These are phyloP conservation scores for Limonius californicus DNA, from an alignment of 1,140 invertebrate species.

Conservation along the genomic window DNA sequence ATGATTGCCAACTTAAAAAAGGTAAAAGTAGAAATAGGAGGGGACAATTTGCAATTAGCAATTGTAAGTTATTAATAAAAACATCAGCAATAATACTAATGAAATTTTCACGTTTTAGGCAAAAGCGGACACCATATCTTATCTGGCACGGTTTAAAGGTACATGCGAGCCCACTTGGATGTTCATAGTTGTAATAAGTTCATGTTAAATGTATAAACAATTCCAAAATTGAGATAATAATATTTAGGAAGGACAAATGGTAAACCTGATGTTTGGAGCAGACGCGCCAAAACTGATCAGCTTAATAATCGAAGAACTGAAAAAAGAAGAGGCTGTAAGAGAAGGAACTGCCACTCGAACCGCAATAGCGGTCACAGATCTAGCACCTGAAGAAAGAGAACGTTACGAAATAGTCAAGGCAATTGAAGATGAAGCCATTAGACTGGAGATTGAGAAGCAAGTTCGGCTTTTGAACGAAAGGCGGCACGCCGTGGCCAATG, in stretches of 20 bases:
- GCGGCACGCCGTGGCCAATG: not conserved
- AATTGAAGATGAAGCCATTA: constrained; percentile 20
- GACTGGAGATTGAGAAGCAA: constrained; percentile 15
- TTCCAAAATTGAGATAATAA: no score
- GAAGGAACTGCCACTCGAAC: constrained; percentile 25
- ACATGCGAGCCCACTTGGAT: constrained; percentile 90
- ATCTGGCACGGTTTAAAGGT: constrained; percentile 74
- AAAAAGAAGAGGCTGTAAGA: constrained; percentile 53
- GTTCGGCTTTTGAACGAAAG: not conserved
- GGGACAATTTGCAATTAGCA: constrained; percentile 75
- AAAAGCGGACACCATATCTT: constrained; percentile 77
- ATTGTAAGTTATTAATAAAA: constrained; percentile 55
- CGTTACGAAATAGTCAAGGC: constrained; percentile 35
- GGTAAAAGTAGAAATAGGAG: constrained; percentile 84
- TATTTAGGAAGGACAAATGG: constrained; percentile 70
- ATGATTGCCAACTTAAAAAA: constrained; percentile 85
- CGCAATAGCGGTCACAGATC: constrained; percentile 27
- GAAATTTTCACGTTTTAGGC: constrained; percentile 55
- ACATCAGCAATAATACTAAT: not conserved
- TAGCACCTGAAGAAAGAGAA: constrained; percentile 48
- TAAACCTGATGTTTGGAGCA: constrained; percentile 81
- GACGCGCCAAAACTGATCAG: constrained; percentile 75
- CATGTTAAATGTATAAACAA: not conserved
- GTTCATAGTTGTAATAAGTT: constrained; percentile 75
- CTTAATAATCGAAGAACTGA: constrained; percentile 72